These are phyloP conservation scores for Rhinichthys osculus DNA, from an alignment of 2,797 vertebrate genomes.

Conservation along the genomic window DNA sequence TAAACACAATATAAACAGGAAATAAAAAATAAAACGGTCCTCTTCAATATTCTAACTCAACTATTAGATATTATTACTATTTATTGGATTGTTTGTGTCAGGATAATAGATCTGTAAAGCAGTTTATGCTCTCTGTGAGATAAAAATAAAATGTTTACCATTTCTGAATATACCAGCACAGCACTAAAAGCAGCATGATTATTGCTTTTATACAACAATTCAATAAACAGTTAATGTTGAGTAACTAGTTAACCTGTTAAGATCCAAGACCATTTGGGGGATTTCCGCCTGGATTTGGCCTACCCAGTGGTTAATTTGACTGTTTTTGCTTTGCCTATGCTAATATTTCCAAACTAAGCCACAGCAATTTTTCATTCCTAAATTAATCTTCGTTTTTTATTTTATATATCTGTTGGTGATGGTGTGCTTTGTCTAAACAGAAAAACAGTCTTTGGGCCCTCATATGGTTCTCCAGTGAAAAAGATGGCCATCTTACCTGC, in stretches of 20 bases:
- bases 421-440: slow-evolving; percentile 69
- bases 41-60: neutral
- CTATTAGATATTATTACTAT: neutral
- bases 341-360: neutral
- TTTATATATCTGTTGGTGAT: neutral
- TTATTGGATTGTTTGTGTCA: neutral
- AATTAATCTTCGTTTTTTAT: neutral
- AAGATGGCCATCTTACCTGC: slow-evolving; percentile 82
- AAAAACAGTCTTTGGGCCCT: slow-evolving; percentile 87
- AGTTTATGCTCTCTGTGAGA: neutral
- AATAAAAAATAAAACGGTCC: neutral
- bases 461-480: slow-evolving; percentile 85
- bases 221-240: neutral
- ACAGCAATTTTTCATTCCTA: neutral
- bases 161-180: neutral
- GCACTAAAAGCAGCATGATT: neutral
- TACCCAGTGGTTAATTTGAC: neutral
- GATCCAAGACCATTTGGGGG: too few relatives aligned
- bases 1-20: neutral
- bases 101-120: neutral
- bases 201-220: neutral
- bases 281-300: too few relatives aligned
- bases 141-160: neutral
- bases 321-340: neutral
- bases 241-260: neutral